These are phyloP conservation scores for Hyperoplus lanceolatus DNA, from an alignment of 2,797 vertebrate genomes.

Conservation along the genomic window DNA sequence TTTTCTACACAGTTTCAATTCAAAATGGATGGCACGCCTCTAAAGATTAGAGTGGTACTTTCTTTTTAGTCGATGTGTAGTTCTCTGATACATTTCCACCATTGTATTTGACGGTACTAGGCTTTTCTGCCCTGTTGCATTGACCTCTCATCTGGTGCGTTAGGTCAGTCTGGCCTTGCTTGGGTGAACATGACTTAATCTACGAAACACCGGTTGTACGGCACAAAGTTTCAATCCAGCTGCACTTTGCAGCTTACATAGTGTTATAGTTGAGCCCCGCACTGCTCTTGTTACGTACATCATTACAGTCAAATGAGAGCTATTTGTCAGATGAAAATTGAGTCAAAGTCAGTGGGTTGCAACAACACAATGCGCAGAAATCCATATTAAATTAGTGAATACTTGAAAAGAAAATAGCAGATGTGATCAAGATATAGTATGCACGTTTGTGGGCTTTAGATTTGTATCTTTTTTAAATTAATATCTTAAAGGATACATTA, in stretches of 20 bases:
- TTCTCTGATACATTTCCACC: constrained; percentile 33
- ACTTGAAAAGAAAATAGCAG: background rate
- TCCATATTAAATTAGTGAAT: background rate
- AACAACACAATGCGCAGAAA: background rate
- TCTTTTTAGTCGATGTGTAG: constrained; percentile 42
- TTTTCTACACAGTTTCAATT: constrained; percentile 37
- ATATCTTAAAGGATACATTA: background rate
- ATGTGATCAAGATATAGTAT: background rate
- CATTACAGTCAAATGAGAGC: background rate
- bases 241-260: background rate
- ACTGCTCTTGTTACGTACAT: background rate
- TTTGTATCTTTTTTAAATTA: background rate
- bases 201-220: constrained; percentile 17
- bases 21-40: constrained; percentile 40
- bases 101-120: constrained; percentile 20
- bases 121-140: constrained; percentile 23
- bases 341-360: background rate
- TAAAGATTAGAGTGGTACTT: constrained; percentile 42
- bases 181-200: constrained; percentile 9
- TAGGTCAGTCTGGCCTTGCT: constrained; percentile 21
- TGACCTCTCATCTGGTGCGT: constrained; percentile 18
- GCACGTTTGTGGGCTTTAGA: background rate
- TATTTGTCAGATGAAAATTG: background rate
- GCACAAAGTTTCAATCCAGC: constrained; percentile 17
- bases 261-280: background rate